Evolutionary conservation across 2,888 invertebrate genomes (phyloP), one percentile per base, ranked within the genome.

Genomic region (Steromphala cineraria): DNA sequence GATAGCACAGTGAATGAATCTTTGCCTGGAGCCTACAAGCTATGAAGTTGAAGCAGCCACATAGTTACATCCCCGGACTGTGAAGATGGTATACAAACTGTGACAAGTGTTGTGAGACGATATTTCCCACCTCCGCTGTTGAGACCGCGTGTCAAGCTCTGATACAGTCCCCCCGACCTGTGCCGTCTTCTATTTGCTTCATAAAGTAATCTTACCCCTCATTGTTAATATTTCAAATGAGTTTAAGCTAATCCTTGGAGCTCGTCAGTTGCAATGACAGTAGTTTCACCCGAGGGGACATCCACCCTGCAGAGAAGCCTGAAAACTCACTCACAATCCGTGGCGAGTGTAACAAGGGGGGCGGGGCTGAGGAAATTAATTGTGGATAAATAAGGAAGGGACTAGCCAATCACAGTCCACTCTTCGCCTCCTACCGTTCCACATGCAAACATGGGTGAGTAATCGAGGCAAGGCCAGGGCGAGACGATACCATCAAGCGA

Each of bases 321-420:
- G 55, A 81, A 81, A 67, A 79, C 74, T 71, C 71, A 62, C 79
- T 83, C 75, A 83, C 83, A 83, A 79, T 81, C 56, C 78, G 79
- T 79, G 83, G 79, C 81, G 74, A 53, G 28, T 40, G 40, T 83
- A 83, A 83, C 81, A 81, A 83, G 83, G 52, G 75, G 81, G 83
- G 83, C 81, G 83, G 83, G 62, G 81, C 78, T 71, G 79, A 79
- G 83, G 79, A 83, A 83, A 83, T 83, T 83, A 83, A 83, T 83
- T 79, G 81, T 62, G 75, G 79, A 81, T 81, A 83, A 81, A 83
- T 83, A 83, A 79, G 76, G 81, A 40, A 67, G 10, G 52, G n/a
- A 24, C 8, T 52, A 67, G 31, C 78, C 81, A 74, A 78, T 78
- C 81, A 53, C 46, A 40, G 52, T 53, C 21, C 78, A 46, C 28